Evolutionary conservation across 64 coral and sea anemone species (phyloP), one percentile per base, ranked within the genome.

Genomic region (Stichodactyla helianthus): DNA sequence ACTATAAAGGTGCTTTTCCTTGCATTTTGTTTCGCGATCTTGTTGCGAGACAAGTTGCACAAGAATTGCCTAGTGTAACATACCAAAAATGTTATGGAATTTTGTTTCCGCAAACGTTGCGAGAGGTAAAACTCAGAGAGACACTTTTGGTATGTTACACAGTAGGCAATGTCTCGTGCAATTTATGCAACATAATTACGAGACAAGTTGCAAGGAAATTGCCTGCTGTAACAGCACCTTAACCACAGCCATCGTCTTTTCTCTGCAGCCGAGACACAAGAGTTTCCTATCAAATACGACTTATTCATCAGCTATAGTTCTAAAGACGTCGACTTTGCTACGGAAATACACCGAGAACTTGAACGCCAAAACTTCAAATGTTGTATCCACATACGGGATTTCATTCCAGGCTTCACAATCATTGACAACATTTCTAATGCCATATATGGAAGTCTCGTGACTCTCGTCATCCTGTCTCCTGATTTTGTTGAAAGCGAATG

Each of bases 351-450:
- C 26, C 65, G n/a, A 17, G 59, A 67, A 55, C 87, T 93, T 26
- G 91, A 93, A 71, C 20, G 27, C 4, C 71, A 65, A 58, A 70
- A 70, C 14, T 93, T 89, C 17, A 19, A n/a, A 6, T 93, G 91
- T 54, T 93, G 91, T 22, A 79, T 93, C 14, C 86, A 95, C 51
- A 86, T 82, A 18, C 83, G 87, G 6, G 87, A 95, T 71, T 95
- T 95, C 58, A 23, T 54, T 18, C 71, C 76, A 26, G 93, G 93
- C 12, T 31, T 17, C 20, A n/a, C 89, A 50, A 92, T 95, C 67
- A 52, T 95, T 18, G 70, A 86, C 7, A 95, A 95, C 60, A 95
- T 95, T 52, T 53, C 86, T 9, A 26, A 92, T 59, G 90, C 89
- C 59, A 91, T 95, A 60, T 91, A 86, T 82, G 52, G 60, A 54